A percentile compares a stretch with the other conserved stretches of the same genome.
Evolutionary conservation across 2,888 invertebrate genomes (phyloP).

Genomic region (Reticulitermes lucifugus): DNA sequence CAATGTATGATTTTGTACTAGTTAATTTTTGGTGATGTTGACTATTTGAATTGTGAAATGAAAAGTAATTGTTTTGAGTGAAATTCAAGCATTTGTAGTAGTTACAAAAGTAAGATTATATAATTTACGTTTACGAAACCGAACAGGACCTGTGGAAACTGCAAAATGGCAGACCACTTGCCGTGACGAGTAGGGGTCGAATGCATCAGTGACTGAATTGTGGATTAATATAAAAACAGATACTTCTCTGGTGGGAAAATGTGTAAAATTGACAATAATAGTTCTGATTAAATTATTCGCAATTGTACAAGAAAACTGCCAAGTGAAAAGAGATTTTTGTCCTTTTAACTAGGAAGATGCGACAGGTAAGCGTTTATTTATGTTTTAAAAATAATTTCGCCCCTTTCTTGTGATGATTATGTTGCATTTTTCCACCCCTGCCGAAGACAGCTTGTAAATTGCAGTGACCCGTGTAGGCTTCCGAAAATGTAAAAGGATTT

Average conservation of each 20-base stretch:
- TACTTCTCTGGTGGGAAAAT: not conserved
- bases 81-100: not conserved
- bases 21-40: conserved; percentile 9
- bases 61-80: not conserved
- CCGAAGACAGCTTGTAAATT: not conserved
- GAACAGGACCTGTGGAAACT: conserved; percentile 44
- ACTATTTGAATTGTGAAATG: not conserved
- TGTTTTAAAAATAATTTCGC: conserved; percentile 12
- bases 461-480: not conserved
- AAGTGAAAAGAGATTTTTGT: not conserved
- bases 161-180: conserved; percentile 53
- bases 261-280: not conserved
- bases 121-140: conserved; percentile 20
- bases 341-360: conserved; percentile 43
- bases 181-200: conserved; percentile 29
- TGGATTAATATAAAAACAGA: not conserved
- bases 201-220: not conserved
- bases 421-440: not conserved
- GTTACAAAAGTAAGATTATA: not conserved
- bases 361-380: conserved; percentile 47
- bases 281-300: not conserved
- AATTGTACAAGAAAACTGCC: not conserved
- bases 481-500: no score
- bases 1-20: conserved; percentile 15
- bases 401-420: not conserved